Base-by-base conservation (phyloP, 2,797 vertebrate species). In the Sebastolobus altivelis region DNA sequence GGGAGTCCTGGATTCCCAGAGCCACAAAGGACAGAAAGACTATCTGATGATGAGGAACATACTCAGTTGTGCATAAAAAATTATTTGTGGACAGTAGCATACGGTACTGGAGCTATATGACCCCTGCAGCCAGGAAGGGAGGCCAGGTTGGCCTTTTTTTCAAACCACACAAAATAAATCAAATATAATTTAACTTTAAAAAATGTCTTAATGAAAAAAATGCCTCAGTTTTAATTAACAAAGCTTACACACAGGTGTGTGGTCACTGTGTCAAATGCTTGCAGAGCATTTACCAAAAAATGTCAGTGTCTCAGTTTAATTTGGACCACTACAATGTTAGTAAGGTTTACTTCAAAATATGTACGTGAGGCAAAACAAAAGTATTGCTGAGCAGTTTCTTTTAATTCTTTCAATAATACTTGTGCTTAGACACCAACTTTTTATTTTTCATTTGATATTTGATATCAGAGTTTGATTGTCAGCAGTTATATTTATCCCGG, bases 371-470 rank as follows among this genome's bases (percentile, higher is more conserved):
- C 4, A 60, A 31, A 71, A n/a, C 11, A 31, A 22, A 60, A 31
- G 46, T 33, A 14, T 8, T 20, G 10, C 4, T 4, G 6, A 54
- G 11, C 18, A 38, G 20, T 18, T 8, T 37, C 40, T 70, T 40
- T 27, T 20, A 4, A 40, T 40, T 14, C 2, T 6, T 20, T 35
- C 27, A 61, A 1, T 61, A n/a, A 31, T 3, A 14, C 59, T 27
- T 49, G 16, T 63, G 66, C 8, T 31, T 43, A 2, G 22, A 40
- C 49, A 25, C 13, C 14, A 5, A 3, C 29, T 1, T 16, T 8
- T 31, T 54, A 13, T 52, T 71, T 76, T 62, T 27, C 3, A 62
- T 72, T 35, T 65, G 3, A 29, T 29, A 75, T 72, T 46, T 76
- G 11, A 77, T 38, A 60, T 72, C 58, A 56, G 6, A 68, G 3